Percentiles rank a stretch among this genome's conserved stretches.
Conservation (phyloP, 2,113 vertebrate species). For the Ophiodon elongatus region DNA sequence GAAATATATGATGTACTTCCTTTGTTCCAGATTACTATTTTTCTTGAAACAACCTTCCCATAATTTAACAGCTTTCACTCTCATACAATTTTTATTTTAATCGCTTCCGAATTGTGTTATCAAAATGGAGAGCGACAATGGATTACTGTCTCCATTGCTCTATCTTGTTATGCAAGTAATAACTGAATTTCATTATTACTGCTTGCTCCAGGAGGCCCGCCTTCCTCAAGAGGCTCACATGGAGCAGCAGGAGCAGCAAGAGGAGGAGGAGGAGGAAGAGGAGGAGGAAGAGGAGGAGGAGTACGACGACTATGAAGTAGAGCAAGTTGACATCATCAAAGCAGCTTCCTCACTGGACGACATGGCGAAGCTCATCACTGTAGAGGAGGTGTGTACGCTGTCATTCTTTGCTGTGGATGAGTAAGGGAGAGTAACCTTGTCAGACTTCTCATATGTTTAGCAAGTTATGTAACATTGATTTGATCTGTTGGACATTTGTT, state of each 20-base stretch:
- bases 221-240: conserved; percentile 45
- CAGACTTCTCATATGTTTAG: background rate
- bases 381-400: conserved; percentile 89
- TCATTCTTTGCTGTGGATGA: background rate
- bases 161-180: conserved; percentile 3
- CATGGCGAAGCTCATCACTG: conserved; percentile 93
- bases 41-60: background rate
- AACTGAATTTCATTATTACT: conserved; percentile 21
- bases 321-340: conserved; percentile 61
- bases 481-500: background rate
- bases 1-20: conserved; percentile 2
- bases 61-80: conserved; percentile 2
- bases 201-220: conserved; percentile 27
- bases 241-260: conserved; percentile 34
- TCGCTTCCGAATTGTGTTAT: background rate
- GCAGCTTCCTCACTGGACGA: conserved; percentile 88
- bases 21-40: background rate
- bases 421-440: background rate
- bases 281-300: conserved; percentile 4
- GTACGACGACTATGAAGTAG: conserved; percentile 58
- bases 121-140: conserved; percentile 11
- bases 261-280: conserved; percentile 16
- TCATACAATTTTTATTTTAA: background rate
- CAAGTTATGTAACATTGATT: background rate
- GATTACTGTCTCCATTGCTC: conserved; percentile 9